These are phyloP conservation scores for Caenorhabditis macrosperma DNA, from an alignment of 2,888 invertebrate genomes.

Conservation along the genomic window DNA sequence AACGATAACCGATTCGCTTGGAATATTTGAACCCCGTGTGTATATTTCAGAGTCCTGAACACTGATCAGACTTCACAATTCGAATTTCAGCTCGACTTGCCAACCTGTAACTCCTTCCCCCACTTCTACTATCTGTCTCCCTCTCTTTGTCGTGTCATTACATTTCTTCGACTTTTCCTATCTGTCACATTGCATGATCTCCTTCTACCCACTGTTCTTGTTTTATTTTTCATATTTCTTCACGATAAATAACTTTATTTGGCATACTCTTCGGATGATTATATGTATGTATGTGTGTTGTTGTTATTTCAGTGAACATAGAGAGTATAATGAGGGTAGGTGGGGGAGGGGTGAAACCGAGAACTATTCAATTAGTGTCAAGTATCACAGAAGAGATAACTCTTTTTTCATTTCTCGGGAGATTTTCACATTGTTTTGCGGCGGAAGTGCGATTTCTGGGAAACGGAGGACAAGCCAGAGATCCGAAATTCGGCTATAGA, in stretches of 20 bases:
- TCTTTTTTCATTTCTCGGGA: neutral
- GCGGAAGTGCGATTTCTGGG: neutral
- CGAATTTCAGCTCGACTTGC: constrained; percentile 44
- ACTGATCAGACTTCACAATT: neutral
- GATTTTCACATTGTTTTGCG: neutral
- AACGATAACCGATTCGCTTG: too few species aligned
- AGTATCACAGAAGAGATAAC: constrained; percentile 33
- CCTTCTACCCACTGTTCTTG: too few species aligned
- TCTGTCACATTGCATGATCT: too few species aligned
- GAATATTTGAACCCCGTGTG: too few species aligned
- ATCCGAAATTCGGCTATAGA: neutral
- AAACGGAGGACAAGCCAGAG: neutral
- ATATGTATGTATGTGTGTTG: neutral
- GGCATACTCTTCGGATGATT: neutral
- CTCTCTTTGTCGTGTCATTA: neutral
- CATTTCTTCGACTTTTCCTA: neutral
- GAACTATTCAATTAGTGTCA: constrained; percentile 28
- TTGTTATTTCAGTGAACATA: neutral
- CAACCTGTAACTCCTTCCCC: constrained; percentile 22
- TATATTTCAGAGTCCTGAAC: too few species aligned
- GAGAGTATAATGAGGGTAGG: neutral
- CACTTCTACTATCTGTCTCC: constrained; percentile 7
- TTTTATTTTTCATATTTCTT: too few species aligned
- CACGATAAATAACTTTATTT: neutral
- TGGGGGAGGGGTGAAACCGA: constrained; percentile 24